Conservation (phyloP, 2,888 invertebrate genomes). For the Heteromyza rotundicornis region DNA sequence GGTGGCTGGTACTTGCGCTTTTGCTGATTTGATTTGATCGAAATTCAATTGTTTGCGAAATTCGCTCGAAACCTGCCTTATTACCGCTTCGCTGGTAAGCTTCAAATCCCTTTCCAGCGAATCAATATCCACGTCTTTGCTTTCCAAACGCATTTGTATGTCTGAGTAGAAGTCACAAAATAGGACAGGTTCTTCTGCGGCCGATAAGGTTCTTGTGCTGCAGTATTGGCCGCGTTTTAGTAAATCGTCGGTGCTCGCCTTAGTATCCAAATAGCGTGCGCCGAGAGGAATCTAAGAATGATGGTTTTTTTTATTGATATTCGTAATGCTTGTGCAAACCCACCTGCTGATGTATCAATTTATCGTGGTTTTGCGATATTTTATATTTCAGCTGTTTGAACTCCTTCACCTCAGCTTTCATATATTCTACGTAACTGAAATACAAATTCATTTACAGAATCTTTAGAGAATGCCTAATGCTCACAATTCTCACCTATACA, state of each 20-base stretch:
- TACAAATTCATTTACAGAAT: not conserved
- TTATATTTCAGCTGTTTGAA: slow-evolving; percentile 53
- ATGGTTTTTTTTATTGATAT: not conserved
- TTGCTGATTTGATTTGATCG: slow-evolving; percentile 46
- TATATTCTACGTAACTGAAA: slow-evolving; percentile 58
- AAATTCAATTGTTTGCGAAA: slow-evolving; percentile 53
- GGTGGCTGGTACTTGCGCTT: slow-evolving; percentile 26
- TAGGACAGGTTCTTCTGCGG: slow-evolving; percentile 56
- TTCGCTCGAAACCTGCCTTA: slow-evolving; percentile 53
- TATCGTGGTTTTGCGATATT: slow-evolving; percentile 54
- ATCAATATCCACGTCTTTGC: slow-evolving; percentile 55
- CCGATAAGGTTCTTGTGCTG: slow-evolving; percentile 54
- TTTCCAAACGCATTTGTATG: slow-evolving; percentile 60
- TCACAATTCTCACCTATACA: slow-evolving; percentile 42
- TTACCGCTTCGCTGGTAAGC: slow-evolving; percentile 52
- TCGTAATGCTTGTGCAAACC: not conserved
- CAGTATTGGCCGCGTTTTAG: slow-evolving; percentile 59
- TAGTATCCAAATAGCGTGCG: slow-evolving; percentile 50
- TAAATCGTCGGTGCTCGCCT: slow-evolving; percentile 51
- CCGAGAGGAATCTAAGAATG: slow-evolving; percentile 49
- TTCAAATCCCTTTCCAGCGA: slow-evolving; percentile 57
- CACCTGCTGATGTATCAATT: slow-evolving; percentile 56
- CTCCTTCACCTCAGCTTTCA: slow-evolving; percentile 56
- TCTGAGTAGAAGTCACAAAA: slow-evolving; percentile 62
- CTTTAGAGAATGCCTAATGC: not conserved